These are phyloP conservation scores for Meliscaeva auricollis DNA, from an alignment of 2,888 invertebrate species.

Conservation along the genomic window DNA sequence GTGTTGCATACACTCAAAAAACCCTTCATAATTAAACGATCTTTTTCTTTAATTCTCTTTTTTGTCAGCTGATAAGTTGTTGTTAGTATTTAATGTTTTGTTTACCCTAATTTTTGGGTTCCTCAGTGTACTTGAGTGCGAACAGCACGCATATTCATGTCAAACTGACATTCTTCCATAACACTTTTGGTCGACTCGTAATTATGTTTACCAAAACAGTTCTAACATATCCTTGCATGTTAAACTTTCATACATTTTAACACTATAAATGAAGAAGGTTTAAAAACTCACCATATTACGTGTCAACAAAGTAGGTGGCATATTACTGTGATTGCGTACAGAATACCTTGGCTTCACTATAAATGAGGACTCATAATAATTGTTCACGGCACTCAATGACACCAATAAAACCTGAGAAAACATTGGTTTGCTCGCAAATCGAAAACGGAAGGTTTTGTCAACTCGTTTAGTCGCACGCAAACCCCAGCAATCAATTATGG, in stretches of 20 bases:
- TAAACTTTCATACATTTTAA: constrained; percentile 21
- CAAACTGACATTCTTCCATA: constrained; percentile 15
- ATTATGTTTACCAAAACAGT: constrained; percentile 38
- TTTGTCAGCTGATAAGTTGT: no score
- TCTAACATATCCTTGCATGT: constrained; percentile 54
- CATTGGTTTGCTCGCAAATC: constrained; percentile 9
- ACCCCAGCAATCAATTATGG: constrained; percentile 67
- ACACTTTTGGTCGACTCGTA: constrained; percentile 26
- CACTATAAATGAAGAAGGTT: not conserved
- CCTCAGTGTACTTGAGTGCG: not conserved
- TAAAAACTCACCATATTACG: constrained; percentile 34
- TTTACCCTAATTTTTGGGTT: not conserved
- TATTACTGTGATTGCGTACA: constrained; percentile 42
- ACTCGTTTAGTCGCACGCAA: constrained; percentile 64
- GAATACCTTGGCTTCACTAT: constrained; percentile 37
- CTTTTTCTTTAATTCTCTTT: no score
- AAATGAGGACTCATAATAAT: constrained; percentile 66
- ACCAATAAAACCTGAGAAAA: constrained; percentile 57
- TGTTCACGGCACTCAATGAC: constrained; percentile 73
- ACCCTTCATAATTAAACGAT: no score
- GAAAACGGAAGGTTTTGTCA: constrained; percentile 51
- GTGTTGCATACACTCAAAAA: no score
- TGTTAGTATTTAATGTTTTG: not conserved
- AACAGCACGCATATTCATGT: not conserved
- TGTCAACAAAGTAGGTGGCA: constrained; percentile 44